A percentile compares a stretch with the other conserved stretches of the same genome.
Evolutionary conservation across 2,797 vertebrate species (phyloP).

Genomic region (Schizothorax lantsangensis): DNA sequence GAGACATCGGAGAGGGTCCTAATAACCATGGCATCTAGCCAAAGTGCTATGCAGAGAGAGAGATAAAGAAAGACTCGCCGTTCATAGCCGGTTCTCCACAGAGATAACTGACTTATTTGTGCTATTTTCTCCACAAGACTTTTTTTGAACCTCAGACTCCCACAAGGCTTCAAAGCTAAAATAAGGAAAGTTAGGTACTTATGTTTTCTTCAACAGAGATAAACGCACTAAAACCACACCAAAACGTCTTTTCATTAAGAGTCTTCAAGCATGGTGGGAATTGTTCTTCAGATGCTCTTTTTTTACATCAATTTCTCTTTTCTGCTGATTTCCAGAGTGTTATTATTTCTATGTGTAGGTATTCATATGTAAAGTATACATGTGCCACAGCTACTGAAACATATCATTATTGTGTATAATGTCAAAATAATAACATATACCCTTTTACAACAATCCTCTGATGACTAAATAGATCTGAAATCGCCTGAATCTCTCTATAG

Average conservation of each 20-base stretch:
- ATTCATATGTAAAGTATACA: neutral
- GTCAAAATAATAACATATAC: neutral
- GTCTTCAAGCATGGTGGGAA: slow-evolving; percentile 32
- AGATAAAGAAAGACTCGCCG: slow-evolving; percentile 52
- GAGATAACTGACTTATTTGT: slow-evolving; percentile 54
- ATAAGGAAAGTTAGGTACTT: slow-evolving; percentile 30
- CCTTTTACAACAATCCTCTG: neutral
- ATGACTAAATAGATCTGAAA: neutral
- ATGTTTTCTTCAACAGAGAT: slow-evolving; percentile 45
- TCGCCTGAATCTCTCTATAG: neutral
- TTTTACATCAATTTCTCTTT: neutral
- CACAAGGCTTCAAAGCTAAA: slow-evolving; percentile 36
- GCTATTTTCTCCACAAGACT: slow-evolving; percentile 47
- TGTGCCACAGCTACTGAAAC: neutral
- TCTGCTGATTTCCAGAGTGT: neutral
- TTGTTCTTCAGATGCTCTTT: slow-evolving; percentile 1
- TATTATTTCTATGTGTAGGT: neutral
- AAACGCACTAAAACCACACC: slow-evolving; percentile 17
- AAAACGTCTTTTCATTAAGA: slow-evolving; percentile 34
- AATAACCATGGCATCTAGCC: slow-evolving; percentile 64
- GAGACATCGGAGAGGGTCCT: slow-evolving; percentile 64
- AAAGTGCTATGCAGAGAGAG: slow-evolving; percentile 52
- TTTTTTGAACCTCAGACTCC: slow-evolving; percentile 30
- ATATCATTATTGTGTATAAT: neutral
- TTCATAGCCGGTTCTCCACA: slow-evolving; percentile 53